Percentiles rank a stretch among this genome's conserved stretches.
phyloP scores from a whole-genome alignment of 2,113 vertebrate genomes.

The Sceloporus undulatus region DNA sequence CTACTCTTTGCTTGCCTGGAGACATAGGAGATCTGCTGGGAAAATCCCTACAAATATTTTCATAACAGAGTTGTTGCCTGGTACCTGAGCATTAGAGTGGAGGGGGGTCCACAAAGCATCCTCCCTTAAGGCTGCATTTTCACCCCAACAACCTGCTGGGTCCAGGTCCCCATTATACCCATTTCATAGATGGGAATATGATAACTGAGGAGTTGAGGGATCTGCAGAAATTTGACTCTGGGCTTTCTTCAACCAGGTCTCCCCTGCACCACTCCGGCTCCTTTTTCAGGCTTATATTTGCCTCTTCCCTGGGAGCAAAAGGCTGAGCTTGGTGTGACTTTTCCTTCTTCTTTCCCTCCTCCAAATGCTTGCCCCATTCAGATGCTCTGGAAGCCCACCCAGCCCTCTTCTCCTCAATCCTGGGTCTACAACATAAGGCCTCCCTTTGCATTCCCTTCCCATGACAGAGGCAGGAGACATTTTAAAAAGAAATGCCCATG shows the following conservation, averaged over 20 bases:
- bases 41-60: neutral
- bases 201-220: no score
- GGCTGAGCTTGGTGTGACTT: neutral
- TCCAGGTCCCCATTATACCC: neutral
- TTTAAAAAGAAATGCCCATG: no score
- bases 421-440: conserved; percentile 29
- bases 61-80: neutral
- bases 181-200: neutral
- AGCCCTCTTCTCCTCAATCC: neutral
- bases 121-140: neutral
- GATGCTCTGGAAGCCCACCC: conserved; percentile 2
- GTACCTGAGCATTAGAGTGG: neutral
- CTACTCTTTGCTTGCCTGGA: neutral
- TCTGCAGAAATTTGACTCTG: neutral
- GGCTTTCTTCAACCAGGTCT: neutral
- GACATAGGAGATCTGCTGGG: neutral
- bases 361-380: neutral
- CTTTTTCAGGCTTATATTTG: neutral
- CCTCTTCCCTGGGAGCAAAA: no score
- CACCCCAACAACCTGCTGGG: neutral
- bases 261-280: neutral
- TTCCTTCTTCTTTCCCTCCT: neutral
- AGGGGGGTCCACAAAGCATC: no score
- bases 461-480: neutral
- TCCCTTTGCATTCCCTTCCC: conserved; percentile 33